phyloP scores from a whole-genome alignment of 1,140 invertebrate species.

The Pemphigus obesinymphae region DNA sequence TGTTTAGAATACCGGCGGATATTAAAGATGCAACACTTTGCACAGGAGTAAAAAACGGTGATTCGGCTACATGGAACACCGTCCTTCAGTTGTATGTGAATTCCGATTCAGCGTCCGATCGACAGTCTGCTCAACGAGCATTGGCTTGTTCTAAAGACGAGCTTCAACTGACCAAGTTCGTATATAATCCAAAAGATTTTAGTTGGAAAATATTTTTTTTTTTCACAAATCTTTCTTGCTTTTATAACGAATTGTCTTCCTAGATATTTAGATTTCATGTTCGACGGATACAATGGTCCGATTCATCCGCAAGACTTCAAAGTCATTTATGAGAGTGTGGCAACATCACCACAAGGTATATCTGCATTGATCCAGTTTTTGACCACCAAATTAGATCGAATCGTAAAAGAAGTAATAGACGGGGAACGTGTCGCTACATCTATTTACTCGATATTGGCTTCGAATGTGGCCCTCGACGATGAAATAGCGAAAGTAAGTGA shows the following conservation, averaged over 20 bases:
- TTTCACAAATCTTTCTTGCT: too few species aligned
- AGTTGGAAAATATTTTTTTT: too few species aligned
- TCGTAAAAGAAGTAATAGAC: neutral
- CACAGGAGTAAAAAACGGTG: conserved; percentile 24
- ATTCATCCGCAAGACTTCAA: conserved; percentile 26
- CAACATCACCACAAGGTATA: neutral
- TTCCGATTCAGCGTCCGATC: conserved; percentile 40
- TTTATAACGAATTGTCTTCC: neutral
- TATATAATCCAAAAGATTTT: too few species aligned
- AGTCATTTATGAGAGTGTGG: neutral
- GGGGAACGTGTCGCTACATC: neutral
- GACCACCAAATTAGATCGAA: neutral
- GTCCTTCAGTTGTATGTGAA: conserved; percentile 30
- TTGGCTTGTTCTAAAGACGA: conserved; percentile 40
- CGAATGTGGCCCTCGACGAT: neutral
- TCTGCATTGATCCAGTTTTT: neutral
- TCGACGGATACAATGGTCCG: neutral
- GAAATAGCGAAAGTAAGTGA: neutral
- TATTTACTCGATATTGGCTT: neutral
- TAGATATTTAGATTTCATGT: conserved; percentile 33
- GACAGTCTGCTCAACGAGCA: neutral
- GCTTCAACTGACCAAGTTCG: conserved; percentile 37
- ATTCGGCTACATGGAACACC: conserved; percentile 15
- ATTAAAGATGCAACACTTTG: conserved; percentile 40
- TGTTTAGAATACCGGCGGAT: conserved; percentile 26